Evolutionary conservation across 2,888 invertebrate species (phyloP).

Genomic region (Cataglyphis livida): DNA sequence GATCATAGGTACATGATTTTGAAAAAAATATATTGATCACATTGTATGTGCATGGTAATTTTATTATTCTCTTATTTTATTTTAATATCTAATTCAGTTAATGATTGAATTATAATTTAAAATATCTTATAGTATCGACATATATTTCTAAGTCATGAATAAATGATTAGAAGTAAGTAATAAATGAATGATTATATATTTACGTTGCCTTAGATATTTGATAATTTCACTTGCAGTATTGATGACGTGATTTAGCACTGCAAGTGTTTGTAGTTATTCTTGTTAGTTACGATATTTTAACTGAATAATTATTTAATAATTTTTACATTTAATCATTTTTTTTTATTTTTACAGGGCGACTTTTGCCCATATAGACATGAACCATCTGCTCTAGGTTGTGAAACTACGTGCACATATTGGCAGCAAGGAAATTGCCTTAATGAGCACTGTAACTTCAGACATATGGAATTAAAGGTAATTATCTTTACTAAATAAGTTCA

Average conservation of each 20-base stretch:
- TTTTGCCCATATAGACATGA: constrained; percentile 94
- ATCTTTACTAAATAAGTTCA: neutral
- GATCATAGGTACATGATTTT: neutral
- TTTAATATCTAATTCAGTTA: neutral
- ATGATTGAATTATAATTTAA: neutral
- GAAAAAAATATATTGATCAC: neutral
- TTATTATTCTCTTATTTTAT: neutral
- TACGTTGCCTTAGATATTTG: neutral
- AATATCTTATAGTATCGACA: neutral
- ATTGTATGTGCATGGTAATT: neutral
- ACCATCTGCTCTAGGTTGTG: constrained; percentile 93
- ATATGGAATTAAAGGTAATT: constrained; percentile 93
- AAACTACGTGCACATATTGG: constrained; percentile 93
- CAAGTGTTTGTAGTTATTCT: constrained; percentile 42
- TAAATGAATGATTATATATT: neutral
- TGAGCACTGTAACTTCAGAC: constrained; percentile 92
- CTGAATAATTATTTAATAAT: neutral
- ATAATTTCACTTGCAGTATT: constrained; percentile 63
- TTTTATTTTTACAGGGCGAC: constrained; percentile 88
- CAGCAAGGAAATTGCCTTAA: constrained; percentile 93
- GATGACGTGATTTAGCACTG: constrained; percentile 60
- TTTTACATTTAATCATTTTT: neutral
- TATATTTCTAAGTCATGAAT: neutral
- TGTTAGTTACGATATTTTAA: neutral
- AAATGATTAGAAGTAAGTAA: neutral